phyloP scores from a whole-genome alignment of 2,797 vertebrate genomes.

The Pampus argenteus region DNA sequence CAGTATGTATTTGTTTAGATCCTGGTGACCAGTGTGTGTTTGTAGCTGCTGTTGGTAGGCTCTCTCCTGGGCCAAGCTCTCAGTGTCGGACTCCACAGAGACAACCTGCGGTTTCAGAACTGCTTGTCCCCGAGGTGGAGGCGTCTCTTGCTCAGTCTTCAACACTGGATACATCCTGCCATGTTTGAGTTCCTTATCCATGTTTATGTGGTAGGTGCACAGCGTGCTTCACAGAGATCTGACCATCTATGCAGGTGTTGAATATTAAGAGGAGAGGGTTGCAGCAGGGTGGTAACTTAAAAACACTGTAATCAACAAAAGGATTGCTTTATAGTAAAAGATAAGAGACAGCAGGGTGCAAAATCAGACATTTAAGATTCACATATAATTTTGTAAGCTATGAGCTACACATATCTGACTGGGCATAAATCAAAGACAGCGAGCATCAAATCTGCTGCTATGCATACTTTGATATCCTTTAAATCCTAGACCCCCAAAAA shows the following conservation, averaged over 20 bases:
- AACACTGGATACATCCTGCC: slow-evolving; percentile 32
- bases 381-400: not conserved
- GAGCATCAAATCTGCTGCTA: not conserved
- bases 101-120: slow-evolving; percentile 54
- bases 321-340: not conserved
- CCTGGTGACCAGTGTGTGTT: slow-evolving; percentile 1
- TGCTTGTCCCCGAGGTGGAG: slow-evolving; percentile 7
- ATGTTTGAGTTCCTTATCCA: slow-evolving; percentile 33
- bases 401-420: not conserved
- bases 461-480: not conserved
- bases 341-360: not conserved
- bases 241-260: slow-evolving; percentile 1
- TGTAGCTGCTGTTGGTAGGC: slow-evolving; percentile 63
- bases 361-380: not conserved
- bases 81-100: slow-evolving; percentile 77
- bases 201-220: slow-evolving; percentile 11
- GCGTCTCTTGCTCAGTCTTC: slow-evolving; percentile 30
- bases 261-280: not conserved
- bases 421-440: not conserved
- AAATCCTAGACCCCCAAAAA: too few species aligned
- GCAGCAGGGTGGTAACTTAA: not conserved
- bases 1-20: slow-evolving; percentile 1
- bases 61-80: slow-evolving; percentile 77
- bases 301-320: slow-evolving; percentile 8
- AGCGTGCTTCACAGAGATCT: slow-evolving; percentile 14